A percentile compares a stretch with the other conserved stretches of the same genome.
These are phyloP conservation scores for Rhizomys pruinosus DNA, from an alignment of 2,113 vertebrate genomes.

Conservation along the genomic window DNA sequence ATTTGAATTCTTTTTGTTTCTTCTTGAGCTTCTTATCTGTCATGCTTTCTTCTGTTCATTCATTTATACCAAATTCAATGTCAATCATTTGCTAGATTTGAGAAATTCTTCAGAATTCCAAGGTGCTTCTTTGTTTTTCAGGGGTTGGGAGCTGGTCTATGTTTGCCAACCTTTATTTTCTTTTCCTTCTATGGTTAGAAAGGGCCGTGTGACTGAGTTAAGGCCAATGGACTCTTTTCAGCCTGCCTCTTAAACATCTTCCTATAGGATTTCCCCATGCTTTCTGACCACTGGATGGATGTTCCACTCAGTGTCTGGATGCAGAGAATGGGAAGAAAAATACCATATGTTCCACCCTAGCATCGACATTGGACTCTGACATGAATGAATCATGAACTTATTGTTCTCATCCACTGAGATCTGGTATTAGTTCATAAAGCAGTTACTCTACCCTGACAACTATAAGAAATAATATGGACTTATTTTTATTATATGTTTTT, in stretches of 20 bases:
- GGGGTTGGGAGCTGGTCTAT: not conserved
- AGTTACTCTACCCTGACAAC: conserved; percentile 10
- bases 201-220: not conserved
- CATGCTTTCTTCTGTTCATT: conserved; percentile 23
- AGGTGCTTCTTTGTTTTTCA: conserved; percentile 47
- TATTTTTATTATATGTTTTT: conserved; percentile 45
- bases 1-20: conserved; percentile 50
- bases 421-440: not conserved
- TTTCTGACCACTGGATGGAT: not conserved
- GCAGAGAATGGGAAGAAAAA: conserved; percentile 1
- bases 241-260: not conserved
- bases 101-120: conserved; percentile 33
- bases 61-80: not conserved
- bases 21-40: conserved; percentile 10
- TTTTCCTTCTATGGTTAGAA: not conserved
- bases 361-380: not conserved
- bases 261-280: not conserved
- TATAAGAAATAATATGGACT: conserved; percentile 12
- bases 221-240: not conserved
- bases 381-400: not conserved
- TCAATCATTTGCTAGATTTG: conserved; percentile 25
- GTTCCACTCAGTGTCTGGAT: not conserved
- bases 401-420: not conserved
- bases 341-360: not conserved
- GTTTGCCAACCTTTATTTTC: not conserved